A percentile compares a stretch with the other conserved stretches of the same genome.
Conservation (phyloP, 2,113 vertebrate species). For the Copsychus sechellarum region DNA sequence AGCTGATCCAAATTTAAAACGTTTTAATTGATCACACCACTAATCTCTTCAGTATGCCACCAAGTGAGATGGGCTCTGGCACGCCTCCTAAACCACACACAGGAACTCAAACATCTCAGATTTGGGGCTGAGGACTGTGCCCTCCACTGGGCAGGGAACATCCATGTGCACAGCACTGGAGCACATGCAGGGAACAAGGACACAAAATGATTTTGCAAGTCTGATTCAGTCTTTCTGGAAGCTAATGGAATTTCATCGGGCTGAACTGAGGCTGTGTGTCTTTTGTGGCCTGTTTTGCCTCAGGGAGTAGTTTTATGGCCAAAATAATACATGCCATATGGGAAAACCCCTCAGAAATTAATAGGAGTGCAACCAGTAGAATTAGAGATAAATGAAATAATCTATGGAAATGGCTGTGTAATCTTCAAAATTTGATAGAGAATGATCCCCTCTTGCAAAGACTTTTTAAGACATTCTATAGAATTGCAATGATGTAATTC, state of each 20-base stretch:
- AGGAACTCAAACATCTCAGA: background rate
- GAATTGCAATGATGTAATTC: conserved; percentile 48
- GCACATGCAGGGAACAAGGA: background rate
- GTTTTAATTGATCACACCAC: background rate
- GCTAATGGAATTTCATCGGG: background rate
- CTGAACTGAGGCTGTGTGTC: background rate
- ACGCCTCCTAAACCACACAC: background rate
- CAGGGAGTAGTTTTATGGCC: conserved; percentile 31
- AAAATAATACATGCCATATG: conserved; percentile 29
- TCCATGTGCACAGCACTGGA: background rate
- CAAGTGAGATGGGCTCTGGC: background rate
- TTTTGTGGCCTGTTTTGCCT: conserved; percentile 20
- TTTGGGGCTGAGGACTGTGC: background rate
- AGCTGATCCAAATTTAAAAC: background rate
- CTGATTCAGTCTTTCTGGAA: background rate
- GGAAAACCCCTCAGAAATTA: conserved; percentile 42
- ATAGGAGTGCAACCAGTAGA: conserved; percentile 41
- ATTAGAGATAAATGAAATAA: conserved; percentile 52
- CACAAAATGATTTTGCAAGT: background rate
- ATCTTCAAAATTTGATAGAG: conserved; percentile 42
- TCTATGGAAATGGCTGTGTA: conserved; percentile 41
- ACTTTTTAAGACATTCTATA: conserved; percentile 42
- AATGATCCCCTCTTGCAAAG: background rate
- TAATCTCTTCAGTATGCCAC: background rate
- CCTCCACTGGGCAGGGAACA: background rate